These are phyloP conservation scores for Otis tarda DNA, from an alignment of 2,113 vertebrate species.

Conservation along the genomic window DNA sequence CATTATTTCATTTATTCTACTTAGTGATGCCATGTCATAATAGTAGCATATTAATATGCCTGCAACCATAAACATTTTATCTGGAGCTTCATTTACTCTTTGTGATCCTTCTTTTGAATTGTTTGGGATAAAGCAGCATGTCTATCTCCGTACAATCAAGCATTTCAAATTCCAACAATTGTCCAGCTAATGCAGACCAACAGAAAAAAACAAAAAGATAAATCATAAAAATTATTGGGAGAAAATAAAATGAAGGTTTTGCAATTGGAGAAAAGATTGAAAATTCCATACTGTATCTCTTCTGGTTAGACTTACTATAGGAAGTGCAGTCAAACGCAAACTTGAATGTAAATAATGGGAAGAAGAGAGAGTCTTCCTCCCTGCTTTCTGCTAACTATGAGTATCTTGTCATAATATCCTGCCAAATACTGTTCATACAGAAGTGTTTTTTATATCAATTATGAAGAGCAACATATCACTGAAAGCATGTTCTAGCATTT, in stretches of 20 bases:
- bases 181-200: background rate
- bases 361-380: background rate
- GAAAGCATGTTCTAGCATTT: background rate
- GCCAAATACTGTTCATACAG: background rate
- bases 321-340: background rate
- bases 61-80: background rate
- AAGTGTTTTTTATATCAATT: background rate
- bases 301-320: background rate
- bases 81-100: background rate
- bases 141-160: background rate
- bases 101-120: background rate
- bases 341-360: background rate
- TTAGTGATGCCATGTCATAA: conserved; percentile 7
- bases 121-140: background rate
- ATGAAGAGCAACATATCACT: fast-evolving
- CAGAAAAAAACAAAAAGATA: background rate
- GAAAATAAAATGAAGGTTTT: background rate
- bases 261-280: background rate
- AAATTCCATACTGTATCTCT: background rate
- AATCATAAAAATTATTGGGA: background rate
- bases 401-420: background rate
- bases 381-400: background rate
- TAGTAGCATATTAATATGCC: conserved; percentile 16
- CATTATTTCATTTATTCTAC: conserved; percentile 37
- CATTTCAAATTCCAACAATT: background rate